These are phyloP conservation scores for Eupithecia exiguata DNA, from an alignment of 2,888 invertebrate genomes.

Conservation along the genomic window DNA sequence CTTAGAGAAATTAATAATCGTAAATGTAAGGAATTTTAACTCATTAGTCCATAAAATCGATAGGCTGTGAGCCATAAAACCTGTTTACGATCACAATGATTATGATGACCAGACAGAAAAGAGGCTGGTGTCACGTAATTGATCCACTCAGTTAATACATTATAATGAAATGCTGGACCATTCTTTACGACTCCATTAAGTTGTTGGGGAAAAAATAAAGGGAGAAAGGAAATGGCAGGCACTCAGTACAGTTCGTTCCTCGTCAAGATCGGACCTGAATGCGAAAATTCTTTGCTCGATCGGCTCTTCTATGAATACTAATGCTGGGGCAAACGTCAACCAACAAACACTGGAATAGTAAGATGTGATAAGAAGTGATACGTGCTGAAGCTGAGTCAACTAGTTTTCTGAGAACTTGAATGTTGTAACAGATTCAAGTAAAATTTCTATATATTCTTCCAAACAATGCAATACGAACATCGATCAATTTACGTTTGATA, in stretches of 20 bases:
- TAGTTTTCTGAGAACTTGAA: conserved; percentile 39
- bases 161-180: conserved; percentile 74
- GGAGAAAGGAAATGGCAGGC: conserved; percentile 74
- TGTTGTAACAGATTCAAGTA: not conserved
- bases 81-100: conserved; percentile 33
- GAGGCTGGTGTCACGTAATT: conserved; percentile 55
- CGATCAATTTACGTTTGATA: not conserved
- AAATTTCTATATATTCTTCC: not conserved
- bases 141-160: conserved; percentile 68
- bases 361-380: conserved; percentile 51
- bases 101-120: conserved; percentile 40
- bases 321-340: conserved; percentile 64
- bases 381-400: conserved; percentile 27
- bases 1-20: not conserved
- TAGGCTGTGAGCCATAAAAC: not conserved
- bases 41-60: not conserved
- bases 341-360: conserved; percentile 67
- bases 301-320: conserved; percentile 82
- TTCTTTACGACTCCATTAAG: conserved; percentile 79
- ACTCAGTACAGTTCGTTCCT: conserved; percentile 72
- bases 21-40: not conserved
- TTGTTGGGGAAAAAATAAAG: conserved; percentile 77
- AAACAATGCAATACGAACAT: not conserved
- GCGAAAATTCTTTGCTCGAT: conserved; percentile 79
- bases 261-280: conserved; percentile 73